Evolutionary conservation across 2,888 invertebrate species (phyloP), one percentile per base, ranked within the genome.

Genomic region (Ditylenchus weischeri): DNA sequence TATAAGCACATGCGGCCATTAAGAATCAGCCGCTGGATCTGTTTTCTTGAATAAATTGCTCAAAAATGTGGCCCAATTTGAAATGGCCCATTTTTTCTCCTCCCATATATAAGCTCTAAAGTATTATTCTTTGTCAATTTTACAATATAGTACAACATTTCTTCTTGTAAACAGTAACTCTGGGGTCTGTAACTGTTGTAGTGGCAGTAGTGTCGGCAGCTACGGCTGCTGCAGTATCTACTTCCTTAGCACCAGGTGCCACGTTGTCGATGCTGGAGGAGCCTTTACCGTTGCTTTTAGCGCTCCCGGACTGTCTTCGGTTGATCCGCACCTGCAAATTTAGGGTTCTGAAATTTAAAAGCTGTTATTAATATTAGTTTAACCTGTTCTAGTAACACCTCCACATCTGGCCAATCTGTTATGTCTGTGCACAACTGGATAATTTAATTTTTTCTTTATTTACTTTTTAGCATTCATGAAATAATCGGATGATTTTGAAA

Each of bases 391-490:
- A 72, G 48, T n/a, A 73, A 54, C 23, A 74, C 57, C 11, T 75
- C 74, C 13, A 75, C 75, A 38, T 73, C 68, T 18, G 75, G 75
- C 75, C 75, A 75, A 47, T 76, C 71, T 57, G 58, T 74, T 4
- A 49, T 49, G 21, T 77, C 67, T 15, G 51, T 64, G 57, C 74
- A 72, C 19, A 66, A 43, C 50, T 66, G n/a, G 10, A 54, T n/a
- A 10, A 54, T 43, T 43, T 43, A 6, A 2, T 43, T 43, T 43
- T 43, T 6, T 43, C 3, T 6, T 6, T 13, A 43, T 43, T 13
- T 8, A 43, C 13, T 43, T 43, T 43, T 43, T 43, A 43, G 8
- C 3, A 43, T 43, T 43, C 5, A 29, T 29, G n/a, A 29, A 29
- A 29, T 29, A 4, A 29, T 29, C 29, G 29, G 29, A 29, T 29